Evolutionary conservation across 1,140 invertebrate genomes (phyloP), one percentile per base, ranked within the genome.

Genomic region (Dinoponera quadriceps): DNA sequence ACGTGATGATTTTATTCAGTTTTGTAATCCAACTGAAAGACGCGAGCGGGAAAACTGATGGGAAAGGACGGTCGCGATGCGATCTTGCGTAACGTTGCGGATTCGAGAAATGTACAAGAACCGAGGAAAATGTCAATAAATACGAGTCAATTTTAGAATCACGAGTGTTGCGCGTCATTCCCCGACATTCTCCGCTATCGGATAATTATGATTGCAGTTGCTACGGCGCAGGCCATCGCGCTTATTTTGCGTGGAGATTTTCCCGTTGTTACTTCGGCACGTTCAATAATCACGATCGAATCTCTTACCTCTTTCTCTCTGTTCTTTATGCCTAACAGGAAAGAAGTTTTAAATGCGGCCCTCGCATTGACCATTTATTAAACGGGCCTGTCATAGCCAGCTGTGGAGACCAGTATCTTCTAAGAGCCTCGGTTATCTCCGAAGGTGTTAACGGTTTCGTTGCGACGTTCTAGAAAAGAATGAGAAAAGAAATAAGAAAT

Each of bases 351-450:
- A 91, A 88, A 68, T 94, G 91, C n/a, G 90, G 85, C 83, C 89
- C 90, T 71, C 87, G 88, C 78, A 94, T 91, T 4, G 92, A 92
- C 82, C 91, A 93, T 48, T 93, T 86, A 73, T 92, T 89, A 84
- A 94, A 94, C n/a, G 93, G 93, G 27, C 93, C 93, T 22, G 91
- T 91, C 72, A 92, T 91, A 59, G 94, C 92, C 68, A 94, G 86
- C 66, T 94, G 94, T 4, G 93, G 92, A 29, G 94, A 94, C 91
- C 93, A 94, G 84, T 94, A 96, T 29, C 95, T 88, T 69, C 96
- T 91, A 33, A 96, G 90, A 13, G 95, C 95, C 90, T 96, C 96
- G 60, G 93, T 92, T 81, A 96, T 95, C 91, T 96, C 95, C 18
- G 93, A 89, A 59, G 95, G 95, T 65, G 95, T 95, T 68, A 95